A percentile compares a stretch with the other conserved stretches of the same genome.
phyloP scores from a whole-genome alignment of 2,888 invertebrate species.

The Heliconius ethilla region DNA sequence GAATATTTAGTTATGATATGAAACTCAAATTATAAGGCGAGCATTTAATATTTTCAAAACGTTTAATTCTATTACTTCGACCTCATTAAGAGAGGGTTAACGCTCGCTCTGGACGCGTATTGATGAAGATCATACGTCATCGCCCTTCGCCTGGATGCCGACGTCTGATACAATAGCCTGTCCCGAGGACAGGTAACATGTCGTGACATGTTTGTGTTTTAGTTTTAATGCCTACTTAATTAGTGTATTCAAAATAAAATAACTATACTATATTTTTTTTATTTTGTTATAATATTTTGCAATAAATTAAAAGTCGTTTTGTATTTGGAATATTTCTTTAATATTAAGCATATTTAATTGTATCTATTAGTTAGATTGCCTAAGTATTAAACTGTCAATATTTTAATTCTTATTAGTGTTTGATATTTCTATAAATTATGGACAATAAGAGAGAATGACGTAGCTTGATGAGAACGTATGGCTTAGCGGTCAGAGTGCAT shows the following conservation, averaged over 20 bases:
- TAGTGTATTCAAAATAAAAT: neutral
- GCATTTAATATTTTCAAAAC: conserved; percentile 48
- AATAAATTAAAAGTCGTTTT: too few relatives aligned
- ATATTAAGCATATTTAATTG: too few relatives aligned
- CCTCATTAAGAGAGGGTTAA: conserved; percentile 75
- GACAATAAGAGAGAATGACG: neutral
- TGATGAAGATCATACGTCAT: conserved; percentile 74
- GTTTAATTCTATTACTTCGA: conserved; percentile 75
- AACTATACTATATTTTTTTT: neutral
- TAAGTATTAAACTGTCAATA: too few relatives aligned
- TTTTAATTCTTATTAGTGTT: neutral
- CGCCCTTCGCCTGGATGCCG: conserved; percentile 52
- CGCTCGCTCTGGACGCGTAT: conserved; percentile 67
- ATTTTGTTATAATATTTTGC: neutral
- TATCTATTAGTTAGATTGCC: too few relatives aligned
- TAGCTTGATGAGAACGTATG: too few relatives aligned
- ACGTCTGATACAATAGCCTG: conserved; percentile 39
- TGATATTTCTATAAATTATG: neutral
- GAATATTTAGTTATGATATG: conserved; percentile 29
- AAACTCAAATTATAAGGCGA: conserved; percentile 23
- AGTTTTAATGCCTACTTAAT: neutral
- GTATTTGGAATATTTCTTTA: too few relatives aligned
- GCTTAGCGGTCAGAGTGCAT: too few relatives aligned
- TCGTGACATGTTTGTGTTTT: conserved; percentile 15
- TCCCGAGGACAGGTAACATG: conserved; percentile 31